A percentile compares a stretch with the other conserved stretches of the same genome.
These are phyloP conservation scores for Pollenia amentaria DNA, from an alignment of 2,888 invertebrate genomes.

Conservation along the genomic window DNA sequence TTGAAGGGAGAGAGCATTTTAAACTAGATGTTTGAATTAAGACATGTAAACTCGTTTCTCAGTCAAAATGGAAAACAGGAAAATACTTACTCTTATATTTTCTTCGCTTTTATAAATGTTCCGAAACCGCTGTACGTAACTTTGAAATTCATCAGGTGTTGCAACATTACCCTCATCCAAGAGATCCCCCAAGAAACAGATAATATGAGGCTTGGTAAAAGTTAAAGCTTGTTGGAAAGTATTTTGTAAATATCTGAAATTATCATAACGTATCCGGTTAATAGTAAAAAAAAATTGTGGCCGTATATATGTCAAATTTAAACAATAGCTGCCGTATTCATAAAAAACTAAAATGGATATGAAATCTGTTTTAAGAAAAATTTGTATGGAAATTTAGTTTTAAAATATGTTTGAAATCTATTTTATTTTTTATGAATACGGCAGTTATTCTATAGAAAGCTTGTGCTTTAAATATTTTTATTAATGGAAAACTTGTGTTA, in stretches of 20 bases:
- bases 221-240: slow-evolving; percentile 90
- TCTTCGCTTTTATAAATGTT: slow-evolving; percentile 85
- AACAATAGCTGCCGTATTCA: too few relatives aligned
- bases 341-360: too few relatives aligned
- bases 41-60: not conserved
- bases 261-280: too few relatives aligned
- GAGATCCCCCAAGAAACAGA: slow-evolving; percentile 96
- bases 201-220: slow-evolving; percentile 91
- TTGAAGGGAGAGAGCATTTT: slow-evolving; percentile 80
- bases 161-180: slow-evolving; percentile 97
- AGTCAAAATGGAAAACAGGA: not conserved
- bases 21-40: slow-evolving; percentile 74
- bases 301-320: too few relatives aligned
- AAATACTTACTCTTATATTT: slow-evolving; percentile 77
- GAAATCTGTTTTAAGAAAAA: too few relatives aligned
- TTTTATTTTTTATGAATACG: slow-evolving; percentile 8
- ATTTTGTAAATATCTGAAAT: slow-evolving; percentile 88
- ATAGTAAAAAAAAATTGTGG: too few relatives aligned
- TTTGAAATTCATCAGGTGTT: slow-evolving; percentile 88
- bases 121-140: slow-evolving; percentile 90
- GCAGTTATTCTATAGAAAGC: slow-evolving; percentile 4
- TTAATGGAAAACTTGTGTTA: not conserved
- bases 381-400: too few relatives aligned
- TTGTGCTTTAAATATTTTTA: slow-evolving; percentile 1
- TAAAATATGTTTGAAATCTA: too few relatives aligned